Percentiles rank a stretch among this genome's conserved stretches.
Evolutionary conservation across 2,888 invertebrate species (phyloP).

Genomic region (Lasioglossum lativentre): DNA sequence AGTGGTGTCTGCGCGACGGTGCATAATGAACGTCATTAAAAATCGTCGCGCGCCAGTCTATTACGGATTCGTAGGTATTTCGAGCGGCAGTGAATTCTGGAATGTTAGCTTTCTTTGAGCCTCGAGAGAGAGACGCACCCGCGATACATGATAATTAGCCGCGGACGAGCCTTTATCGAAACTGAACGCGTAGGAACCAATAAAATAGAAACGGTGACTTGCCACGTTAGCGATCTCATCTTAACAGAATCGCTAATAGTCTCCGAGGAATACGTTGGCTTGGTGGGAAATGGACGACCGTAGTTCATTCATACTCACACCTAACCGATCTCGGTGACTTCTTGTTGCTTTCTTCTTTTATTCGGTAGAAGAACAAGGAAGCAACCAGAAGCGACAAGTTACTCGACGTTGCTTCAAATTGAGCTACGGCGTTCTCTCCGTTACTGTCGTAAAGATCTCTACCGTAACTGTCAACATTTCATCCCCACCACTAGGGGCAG

Average conservation of each 20-base stretch:
- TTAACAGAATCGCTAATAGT: slow-evolving; percentile 6
- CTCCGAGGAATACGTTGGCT: not conserved
- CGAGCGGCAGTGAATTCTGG: slow-evolving; percentile 38
- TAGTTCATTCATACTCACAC: not conserved
- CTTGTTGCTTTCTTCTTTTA: too few species aligned
- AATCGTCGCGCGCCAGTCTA: slow-evolving; percentile 46
- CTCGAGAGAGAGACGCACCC: slow-evolving; percentile 31
- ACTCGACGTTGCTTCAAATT: too few species aligned
- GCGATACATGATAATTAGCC: slow-evolving; percentile 42
- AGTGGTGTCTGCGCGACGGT: slow-evolving; percentile 30
- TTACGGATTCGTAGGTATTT: slow-evolving; percentile 50
- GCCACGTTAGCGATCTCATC: slow-evolving; percentile 16
- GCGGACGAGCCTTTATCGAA: slow-evolving; percentile 32
- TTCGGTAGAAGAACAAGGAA: too few species aligned
- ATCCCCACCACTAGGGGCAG: too few species aligned
- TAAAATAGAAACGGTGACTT: slow-evolving; percentile 14
- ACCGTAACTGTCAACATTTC: too few species aligned
- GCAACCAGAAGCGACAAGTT: too few species aligned
- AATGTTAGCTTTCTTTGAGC: slow-evolving; percentile 42
- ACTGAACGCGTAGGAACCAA: slow-evolving; percentile 18
- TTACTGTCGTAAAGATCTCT: too few species aligned
- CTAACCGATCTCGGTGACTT: not conserved
- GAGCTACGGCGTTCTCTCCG: too few species aligned
- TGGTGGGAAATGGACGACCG: not conserved
- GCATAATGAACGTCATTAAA: slow-evolving; percentile 46